Evolutionary conservation across 2,888 invertebrate species (phyloP).

Genomic region (Plebejus argus): DNA sequence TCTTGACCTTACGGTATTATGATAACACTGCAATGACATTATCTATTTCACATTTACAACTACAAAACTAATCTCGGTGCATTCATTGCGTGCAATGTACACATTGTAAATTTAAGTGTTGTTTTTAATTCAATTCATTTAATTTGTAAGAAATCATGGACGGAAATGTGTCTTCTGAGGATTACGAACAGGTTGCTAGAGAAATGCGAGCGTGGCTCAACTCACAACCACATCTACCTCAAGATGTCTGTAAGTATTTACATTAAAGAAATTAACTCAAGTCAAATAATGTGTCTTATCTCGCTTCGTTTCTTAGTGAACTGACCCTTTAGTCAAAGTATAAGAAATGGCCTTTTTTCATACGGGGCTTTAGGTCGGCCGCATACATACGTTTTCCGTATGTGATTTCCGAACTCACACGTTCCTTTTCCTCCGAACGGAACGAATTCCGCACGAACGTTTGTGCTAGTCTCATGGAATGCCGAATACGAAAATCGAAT

Average conservation of each 20-base stretch:
- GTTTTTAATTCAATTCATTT: not conserved
- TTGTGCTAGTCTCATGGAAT: too few species aligned
- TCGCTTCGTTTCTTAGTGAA: too few species aligned
- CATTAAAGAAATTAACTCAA: too few species aligned
- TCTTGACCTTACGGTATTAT: not conserved
- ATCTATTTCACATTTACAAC: not conserved
- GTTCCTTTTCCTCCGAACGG: too few species aligned
- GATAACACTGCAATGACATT: not conserved
- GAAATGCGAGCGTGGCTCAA: conserved; percentile 79
- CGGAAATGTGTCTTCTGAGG: conserved; percentile 46
- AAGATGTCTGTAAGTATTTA: conserved; percentile 79
- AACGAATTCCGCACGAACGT: too few species aligned
- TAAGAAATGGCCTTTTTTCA: too few species aligned
- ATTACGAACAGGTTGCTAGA: conserved; percentile 58
- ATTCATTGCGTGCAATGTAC: not conserved
- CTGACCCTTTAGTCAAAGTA: too few species aligned
- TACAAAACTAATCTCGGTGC: not conserved
- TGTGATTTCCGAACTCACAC: too few species aligned
- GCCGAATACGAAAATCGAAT: too few species aligned
- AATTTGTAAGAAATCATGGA: not conserved
- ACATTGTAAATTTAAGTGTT: not conserved
- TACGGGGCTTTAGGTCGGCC: too few species aligned
- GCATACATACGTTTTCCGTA: too few species aligned
- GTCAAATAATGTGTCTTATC: too few species aligned
- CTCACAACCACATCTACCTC: conserved; percentile 82